Base-by-base conservation (phyloP, 2,113 vertebrate genomes). In the Acrocephalus arundinaceus region DNA sequence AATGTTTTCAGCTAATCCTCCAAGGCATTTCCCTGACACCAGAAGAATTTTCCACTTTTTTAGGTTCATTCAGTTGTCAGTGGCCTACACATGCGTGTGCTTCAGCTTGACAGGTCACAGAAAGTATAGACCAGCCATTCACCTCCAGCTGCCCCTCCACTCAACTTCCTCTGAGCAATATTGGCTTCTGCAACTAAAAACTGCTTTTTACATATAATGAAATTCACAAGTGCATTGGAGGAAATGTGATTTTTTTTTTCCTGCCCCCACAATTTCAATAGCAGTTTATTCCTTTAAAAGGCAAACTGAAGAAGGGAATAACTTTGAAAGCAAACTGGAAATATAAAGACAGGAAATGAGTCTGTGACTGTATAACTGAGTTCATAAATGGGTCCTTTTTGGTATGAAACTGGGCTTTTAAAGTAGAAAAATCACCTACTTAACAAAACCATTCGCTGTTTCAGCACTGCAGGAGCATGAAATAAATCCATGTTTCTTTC, bases 341-440 rank as follows among this genome's bases (percentile, higher is more conserved):
- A 95, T 96, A 97, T 96, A 97, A 97, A 95, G 96, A 97, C 95
- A 97, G 96, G 96, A 97, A 97, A 97, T 97, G 94, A 97, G 92
- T 97, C 87, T 97, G 95, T 95, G 94, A 92, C 95, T 96, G 87
- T 93, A 97, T 96, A 93, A 92, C 95, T 84, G 91, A 94, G 93
- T 97, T 97, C 95, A 97, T 97, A 97, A 97, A 96, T 96, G 94
- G 91, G 59, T 93, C 84, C 73, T 93, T 95, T 96, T 97, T 96
- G 93, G 67, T 96, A 97, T 97, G 96, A 97, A 95, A 94, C 95
- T 96, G 93, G 94, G 93, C 90, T 95, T 94, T 97, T 95, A 96
- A 92, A 96, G 93, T 93, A 97, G 88, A 86, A 96, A 93, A 94
- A 96, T 90, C 91, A 96, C 95, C 95, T 96, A 96, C 94, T 97